These are phyloP conservation scores for Euleptes europaea DNA, from an alignment of 2,113 vertebrate genomes.

Conservation along the genomic window DNA sequence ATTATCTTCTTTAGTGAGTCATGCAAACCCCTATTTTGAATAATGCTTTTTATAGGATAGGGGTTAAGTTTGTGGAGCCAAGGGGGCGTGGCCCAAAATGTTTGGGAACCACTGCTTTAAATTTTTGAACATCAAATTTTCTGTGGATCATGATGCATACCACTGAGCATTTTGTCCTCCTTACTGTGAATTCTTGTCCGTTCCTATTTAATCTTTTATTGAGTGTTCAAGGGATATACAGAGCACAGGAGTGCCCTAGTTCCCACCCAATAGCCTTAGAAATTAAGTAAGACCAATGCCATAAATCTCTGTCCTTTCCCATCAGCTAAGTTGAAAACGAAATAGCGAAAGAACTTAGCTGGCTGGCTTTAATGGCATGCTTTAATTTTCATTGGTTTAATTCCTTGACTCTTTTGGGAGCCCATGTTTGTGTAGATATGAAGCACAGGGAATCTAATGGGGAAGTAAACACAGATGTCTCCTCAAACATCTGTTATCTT, in stretches of 20 bases:
- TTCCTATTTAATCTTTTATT: neutral
- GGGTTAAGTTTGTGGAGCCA: too few relatives aligned
- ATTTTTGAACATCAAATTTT: neutral
- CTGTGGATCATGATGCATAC: neutral
- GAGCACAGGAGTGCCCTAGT: neutral
- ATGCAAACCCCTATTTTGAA: too few relatives aligned
- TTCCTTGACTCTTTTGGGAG: slow-evolving; percentile 5
- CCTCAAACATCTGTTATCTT: slow-evolving; percentile 10
- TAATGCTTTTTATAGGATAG: too few relatives aligned
- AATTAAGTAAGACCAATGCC: neutral
- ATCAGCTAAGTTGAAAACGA: neutral
- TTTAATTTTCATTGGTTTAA: neutral
- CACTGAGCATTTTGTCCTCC: neutral
- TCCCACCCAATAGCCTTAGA: too few relatives aligned
- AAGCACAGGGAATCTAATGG: neutral
- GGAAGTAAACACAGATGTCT: slow-evolving; percentile 11
- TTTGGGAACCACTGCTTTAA: too few relatives aligned
- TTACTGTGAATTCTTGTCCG: neutral
- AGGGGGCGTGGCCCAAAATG: too few relatives aligned
- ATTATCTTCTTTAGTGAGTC: too few relatives aligned
- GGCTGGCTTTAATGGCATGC: neutral
- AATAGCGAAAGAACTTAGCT: neutral
- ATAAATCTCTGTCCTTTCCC: neutral
- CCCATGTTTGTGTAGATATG: neutral
- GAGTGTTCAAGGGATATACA: neutral